phyloP scores from a whole-genome alignment of 2,888 invertebrate species.

The Leptopilina syphax region DNA sequence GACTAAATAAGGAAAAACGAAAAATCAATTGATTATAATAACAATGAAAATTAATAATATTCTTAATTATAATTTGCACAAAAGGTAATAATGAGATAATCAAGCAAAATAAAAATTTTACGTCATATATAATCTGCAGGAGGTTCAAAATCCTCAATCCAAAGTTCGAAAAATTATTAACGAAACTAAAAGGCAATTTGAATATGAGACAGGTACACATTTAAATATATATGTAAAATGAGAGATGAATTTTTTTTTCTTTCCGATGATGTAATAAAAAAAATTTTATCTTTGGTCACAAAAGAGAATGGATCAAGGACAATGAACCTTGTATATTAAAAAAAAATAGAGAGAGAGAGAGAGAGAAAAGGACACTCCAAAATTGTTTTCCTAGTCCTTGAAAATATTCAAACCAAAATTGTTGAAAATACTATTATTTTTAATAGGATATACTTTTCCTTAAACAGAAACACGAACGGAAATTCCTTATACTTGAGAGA shows the following conservation, averaged over 20 bases:
- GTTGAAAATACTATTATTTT: background rate
- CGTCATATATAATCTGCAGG: no score
- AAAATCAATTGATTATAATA: no score
- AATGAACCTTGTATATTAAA: background rate
- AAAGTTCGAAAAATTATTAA: background rate
- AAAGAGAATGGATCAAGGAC: conserved; percentile 5
- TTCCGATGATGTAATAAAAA: conserved; percentile 11
- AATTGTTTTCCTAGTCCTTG: background rate
- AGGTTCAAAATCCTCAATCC: background rate
- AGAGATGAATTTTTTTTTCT: background rate
- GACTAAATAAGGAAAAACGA: no score
- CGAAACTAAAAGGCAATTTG: background rate
- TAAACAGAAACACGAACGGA: background rate
- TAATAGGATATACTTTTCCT: background rate
- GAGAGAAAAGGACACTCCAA: background rate
- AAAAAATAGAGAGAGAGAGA: background rate
- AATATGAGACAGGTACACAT: background rate
- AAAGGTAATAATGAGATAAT: background rate
- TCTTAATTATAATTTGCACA: no score
- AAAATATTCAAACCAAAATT: background rate
- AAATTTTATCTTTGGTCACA: background rate
- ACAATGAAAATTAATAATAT: no score
- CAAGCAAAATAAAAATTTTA: no score
- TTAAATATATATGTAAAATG: no score
- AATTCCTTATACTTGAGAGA: background rate